Evolutionary conservation across 2,113 vertebrate genomes (phyloP).

Genomic region (Pedetes capensis): DNA sequence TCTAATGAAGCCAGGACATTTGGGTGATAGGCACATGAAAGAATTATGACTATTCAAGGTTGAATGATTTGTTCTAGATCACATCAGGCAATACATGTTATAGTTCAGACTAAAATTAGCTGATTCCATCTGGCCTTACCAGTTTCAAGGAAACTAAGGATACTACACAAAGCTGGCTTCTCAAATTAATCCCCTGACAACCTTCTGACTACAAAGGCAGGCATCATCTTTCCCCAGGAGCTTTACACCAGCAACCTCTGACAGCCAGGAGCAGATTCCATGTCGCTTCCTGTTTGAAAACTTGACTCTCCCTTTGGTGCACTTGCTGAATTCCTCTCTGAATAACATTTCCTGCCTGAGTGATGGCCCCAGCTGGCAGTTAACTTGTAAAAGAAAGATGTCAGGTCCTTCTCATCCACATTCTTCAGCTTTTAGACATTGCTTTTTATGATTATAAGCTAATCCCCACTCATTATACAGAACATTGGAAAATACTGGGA

Average conservation of each 20-base stretch:
- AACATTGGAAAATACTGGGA: neutral
- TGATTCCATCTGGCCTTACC: neutral
- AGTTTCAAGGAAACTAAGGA: neutral
- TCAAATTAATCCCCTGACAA: neutral
- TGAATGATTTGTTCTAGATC: slow-evolving; percentile 31
- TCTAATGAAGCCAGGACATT: neutral
- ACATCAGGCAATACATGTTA: neutral
- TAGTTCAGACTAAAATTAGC: slow-evolving; percentile 35
- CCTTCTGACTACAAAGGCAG: slow-evolving; percentile 67
- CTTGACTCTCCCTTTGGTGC: slow-evolving; percentile 67
- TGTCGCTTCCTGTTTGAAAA: slow-evolving; percentile 72
- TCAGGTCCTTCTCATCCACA: neutral
- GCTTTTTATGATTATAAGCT: neutral
- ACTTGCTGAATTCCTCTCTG: slow-evolving; percentile 63
- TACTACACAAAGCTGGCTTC: neutral
- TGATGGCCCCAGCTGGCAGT: slow-evolving; percentile 62
- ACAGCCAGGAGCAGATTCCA: slow-evolving; percentile 62
- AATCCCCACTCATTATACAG: neutral
- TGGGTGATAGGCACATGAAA: neutral
- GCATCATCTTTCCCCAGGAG: slow-evolving; percentile 61
- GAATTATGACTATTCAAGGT: neutral
- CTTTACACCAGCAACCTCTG: slow-evolving; percentile 41
- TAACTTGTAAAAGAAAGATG: slow-evolving; percentile 9
- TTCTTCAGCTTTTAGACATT: neutral
- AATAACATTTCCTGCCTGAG: slow-evolving; percentile 52